A percentile compares a stretch with the other conserved stretches of the same genome.
phyloP scores from a whole-genome alignment of 2,113 vertebrate species.

The Regulus satrapa region DNA sequence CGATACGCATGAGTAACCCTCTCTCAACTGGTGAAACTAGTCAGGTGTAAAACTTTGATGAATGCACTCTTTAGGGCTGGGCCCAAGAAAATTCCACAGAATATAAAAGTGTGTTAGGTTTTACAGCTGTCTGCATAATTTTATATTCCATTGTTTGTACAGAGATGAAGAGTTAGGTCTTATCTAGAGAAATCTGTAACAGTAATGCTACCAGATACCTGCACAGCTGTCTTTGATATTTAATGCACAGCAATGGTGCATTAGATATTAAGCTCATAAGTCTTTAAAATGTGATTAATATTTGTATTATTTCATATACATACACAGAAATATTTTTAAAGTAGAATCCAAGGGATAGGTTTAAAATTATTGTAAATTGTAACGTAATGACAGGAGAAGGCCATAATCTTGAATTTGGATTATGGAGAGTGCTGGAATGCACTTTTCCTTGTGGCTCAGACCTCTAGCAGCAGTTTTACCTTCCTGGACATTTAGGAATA shows the following conservation, averaged over 20 bases:
- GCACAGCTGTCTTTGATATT: not conserved
- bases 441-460: not conserved
- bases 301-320: not conserved
- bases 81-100: not conserved
- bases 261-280: not conserved
- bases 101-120: accelerated
- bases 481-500: not conserved
- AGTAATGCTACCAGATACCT: not conserved
- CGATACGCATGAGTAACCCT: not conserved
- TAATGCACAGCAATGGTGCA: not conserved
- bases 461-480: not conserved
- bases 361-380: not conserved
- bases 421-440: not conserved
- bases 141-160: not conserved
- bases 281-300: not conserved
- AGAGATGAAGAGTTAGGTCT: not conserved
- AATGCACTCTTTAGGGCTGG: not conserved
- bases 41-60: not conserved
- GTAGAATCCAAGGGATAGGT: not conserved
- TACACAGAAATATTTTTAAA: not conserved
- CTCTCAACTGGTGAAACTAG: not conserved
- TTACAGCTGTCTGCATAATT: not conserved
- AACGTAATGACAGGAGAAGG: not conserved
- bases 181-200: not conserved
- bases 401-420: not conserved